A percentile compares a stretch with the other conserved stretches of the same genome.
Conservation (phyloP, 2,113 vertebrate species). For the Holacanthus passer region DNA sequence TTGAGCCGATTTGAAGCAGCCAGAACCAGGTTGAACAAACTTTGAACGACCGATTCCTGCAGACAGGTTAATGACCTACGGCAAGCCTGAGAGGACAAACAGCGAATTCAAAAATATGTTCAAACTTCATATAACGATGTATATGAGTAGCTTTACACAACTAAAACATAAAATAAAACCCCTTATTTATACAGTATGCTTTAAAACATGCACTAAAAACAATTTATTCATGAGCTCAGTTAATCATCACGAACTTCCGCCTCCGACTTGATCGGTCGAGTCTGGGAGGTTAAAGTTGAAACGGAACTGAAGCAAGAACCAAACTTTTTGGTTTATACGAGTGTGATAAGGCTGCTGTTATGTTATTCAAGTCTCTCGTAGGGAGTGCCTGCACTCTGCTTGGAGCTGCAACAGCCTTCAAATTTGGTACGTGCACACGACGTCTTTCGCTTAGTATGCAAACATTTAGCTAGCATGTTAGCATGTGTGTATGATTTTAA, state of each 20-base stretch:
- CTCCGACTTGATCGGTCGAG: conserved; percentile 72
- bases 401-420: conserved; percentile 76
- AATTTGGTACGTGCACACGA: conserved; percentile 71
- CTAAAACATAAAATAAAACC: fast-evolving
- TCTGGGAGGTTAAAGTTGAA: conserved; percentile 62
- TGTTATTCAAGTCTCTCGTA: conserved; percentile 80
- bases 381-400: conserved; percentile 82
- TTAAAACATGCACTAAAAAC: neutral
- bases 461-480: neutral
- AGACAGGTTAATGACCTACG: conserved; percentile 43
- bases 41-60: conserved; percentile 54
- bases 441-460: neutral
- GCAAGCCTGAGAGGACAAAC: conserved; percentile 49
- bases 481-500: neutral
- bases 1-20: neutral
- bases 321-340: conserved; percentile 59
- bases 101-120: neutral
- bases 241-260: conserved; percentile 35
- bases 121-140: fast-evolving
- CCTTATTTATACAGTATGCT: fast-evolving
- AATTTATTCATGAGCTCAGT: neutral
- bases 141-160: fast-evolving
- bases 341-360: conserved; percentile 69
- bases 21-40: conserved; percentile 46
- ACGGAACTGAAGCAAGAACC: conserved; percentile 54